phyloP scores from a whole-genome alignment of 2,888 invertebrate genomes.

The Dioctria rufipes region DNA sequence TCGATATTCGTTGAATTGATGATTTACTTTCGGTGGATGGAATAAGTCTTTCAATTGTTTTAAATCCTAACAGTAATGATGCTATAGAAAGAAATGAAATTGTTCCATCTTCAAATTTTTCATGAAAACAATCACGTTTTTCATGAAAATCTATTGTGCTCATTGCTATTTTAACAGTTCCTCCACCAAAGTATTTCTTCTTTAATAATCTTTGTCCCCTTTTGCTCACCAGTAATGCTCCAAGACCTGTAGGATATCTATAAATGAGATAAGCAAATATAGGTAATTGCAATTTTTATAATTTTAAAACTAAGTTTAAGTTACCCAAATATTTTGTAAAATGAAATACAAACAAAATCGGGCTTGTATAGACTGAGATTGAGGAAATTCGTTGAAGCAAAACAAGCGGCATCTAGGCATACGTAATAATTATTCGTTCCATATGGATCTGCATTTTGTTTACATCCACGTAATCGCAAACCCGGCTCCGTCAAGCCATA shows the following conservation, averaged over 20 bases:
- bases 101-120: conserved; percentile 97
- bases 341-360: conserved; percentile 93
- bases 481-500: conserved; percentile 72
- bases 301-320: conserved; percentile 10
- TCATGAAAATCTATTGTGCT: conserved; percentile 81
- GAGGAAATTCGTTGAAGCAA: conserved; percentile 82
- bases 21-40: conserved; percentile 69
- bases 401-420: conserved; percentile 89
- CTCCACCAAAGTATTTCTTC: conserved; percentile 92
- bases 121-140: conserved; percentile 78
- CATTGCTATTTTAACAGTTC: conserved; percentile 90
- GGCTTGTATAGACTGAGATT: conserved; percentile 82
- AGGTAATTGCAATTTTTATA: not conserved
- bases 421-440: conserved; percentile 76
- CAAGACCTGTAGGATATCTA: conserved; percentile 92
- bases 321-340: conserved; percentile 93
- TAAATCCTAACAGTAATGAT: conserved; percentile 87
- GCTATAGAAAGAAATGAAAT: conserved; percentile 88
- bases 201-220: conserved; percentile 68
- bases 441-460: not conserved
- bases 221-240: conserved; percentile 84
- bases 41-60: conserved; percentile 78
- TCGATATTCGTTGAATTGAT: conserved; percentile 77
- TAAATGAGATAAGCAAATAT: not conserved
- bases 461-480: conserved; percentile 56